Evolutionary conservation across 2,888 invertebrate genomes (phyloP), one percentile per base, ranked within the genome.

Genomic region (Amiota minor): DNA sequence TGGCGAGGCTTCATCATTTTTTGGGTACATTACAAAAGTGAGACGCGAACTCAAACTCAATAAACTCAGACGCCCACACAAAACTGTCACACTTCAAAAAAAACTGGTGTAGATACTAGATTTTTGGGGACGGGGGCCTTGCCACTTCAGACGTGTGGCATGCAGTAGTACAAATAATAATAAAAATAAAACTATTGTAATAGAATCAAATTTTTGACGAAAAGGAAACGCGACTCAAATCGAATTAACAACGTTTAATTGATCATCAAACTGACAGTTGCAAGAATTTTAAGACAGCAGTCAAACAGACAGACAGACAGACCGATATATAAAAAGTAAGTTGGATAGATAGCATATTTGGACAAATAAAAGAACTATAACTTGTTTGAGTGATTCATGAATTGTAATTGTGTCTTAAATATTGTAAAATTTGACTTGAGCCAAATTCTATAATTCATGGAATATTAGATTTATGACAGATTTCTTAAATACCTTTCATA

Each of bases 211-310:
- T 62, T 20, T 62, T 9, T 12, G 14, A 64, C 14, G 10, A 45
- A 12, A 64, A 14, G 64, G 35, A 55, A 69, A 35, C 23, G 49
- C 53, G 46, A 71, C 9, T 59, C 45, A 12, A 23, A 59, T 47
- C 76, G 74, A 80, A 74, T 78, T 82, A 83, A 83, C 83, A 82
- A 78, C 84, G 82, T 81, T 81, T 83, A 80, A 79, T 73, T 74
- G 74, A 81, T 83, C 80, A 81, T 81, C 83, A 83, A 79, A 81
- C 77, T 76, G 84, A 82, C 81, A 71, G 11, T 9, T 16, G 20
- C 11, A 18, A 59, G 23, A 61, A 61, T 23, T 61, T 23, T 23
- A 35, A 61, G 23, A 11, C 20, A 20, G 1, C 14, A 20, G 1
- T 6, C 23, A 61, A 20, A 10, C 10, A 61, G 35, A 20, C 23